Evolutionary conservation across 1,140 invertebrate species (phyloP).

Genomic region (Lepidurus arcticus): DNA sequence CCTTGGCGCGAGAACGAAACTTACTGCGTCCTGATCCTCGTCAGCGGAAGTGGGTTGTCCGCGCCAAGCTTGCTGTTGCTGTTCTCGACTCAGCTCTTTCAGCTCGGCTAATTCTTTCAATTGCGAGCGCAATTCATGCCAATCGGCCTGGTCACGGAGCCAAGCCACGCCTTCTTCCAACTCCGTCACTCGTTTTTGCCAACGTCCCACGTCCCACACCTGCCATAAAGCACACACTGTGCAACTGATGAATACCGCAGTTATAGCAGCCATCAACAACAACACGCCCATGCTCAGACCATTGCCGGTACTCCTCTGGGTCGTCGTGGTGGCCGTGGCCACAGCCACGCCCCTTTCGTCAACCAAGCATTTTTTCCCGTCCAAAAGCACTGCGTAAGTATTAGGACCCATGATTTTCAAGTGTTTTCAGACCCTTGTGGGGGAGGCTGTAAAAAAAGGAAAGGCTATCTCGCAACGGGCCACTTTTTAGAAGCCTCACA

Average conservation of each 20-base stretch:
- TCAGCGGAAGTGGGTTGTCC: slow-evolving; percentile 28
- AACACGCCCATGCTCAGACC: slow-evolving; percentile 19
- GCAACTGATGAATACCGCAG: slow-evolving; percentile 3
- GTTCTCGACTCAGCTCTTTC: slow-evolving; percentile 23
- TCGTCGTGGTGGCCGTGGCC: neutral
- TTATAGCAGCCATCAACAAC: slow-evolving; percentile 16
- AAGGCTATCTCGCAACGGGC: neutral
- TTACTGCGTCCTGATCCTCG: slow-evolving; percentile 27
- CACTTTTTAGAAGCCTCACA: neutral
- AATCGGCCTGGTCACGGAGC: slow-evolving; percentile 26
- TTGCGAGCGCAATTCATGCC: slow-evolving; percentile 29
- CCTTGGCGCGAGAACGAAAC: neutral
- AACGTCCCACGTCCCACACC: slow-evolving; percentile 26
- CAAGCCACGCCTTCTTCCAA: slow-evolving; percentile 26
- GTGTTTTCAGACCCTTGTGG: neutral
- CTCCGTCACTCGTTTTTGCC: slow-evolving; percentile 27
- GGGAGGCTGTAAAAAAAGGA: neutral
- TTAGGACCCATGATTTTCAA: neutral
- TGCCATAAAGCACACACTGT: slow-evolving; percentile 26
- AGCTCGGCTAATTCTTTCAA: slow-evolving; percentile 29
- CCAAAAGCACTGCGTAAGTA: slow-evolving; percentile 8
- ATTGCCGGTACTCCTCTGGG: neutral
- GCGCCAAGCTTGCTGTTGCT: neutral
- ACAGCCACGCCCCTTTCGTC: neutral
- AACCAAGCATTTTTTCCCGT: slow-evolving; percentile 4